A percentile compares a stretch with the other conserved stretches of the same genome.
Conservation (phyloP, 1,140 invertebrate genomes). For the Ooceraea biroi region DNA sequence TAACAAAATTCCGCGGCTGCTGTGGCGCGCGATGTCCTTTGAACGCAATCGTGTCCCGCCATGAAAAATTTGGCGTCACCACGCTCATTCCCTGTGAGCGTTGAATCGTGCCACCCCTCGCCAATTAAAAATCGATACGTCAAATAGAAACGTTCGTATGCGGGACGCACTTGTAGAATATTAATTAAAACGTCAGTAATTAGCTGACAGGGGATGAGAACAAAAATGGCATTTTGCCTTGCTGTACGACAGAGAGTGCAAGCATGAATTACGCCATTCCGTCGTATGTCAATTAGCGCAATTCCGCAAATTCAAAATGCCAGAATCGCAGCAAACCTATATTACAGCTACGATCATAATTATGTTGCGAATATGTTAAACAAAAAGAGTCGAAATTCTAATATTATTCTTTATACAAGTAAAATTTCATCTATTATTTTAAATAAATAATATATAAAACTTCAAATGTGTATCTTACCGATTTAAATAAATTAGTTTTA, state of each 20-base stretch:
- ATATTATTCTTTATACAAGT: too few relatives aligned
- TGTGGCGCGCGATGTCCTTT: conserved; percentile 37
- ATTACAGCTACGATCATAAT: background rate
- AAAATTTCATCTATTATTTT: background rate
- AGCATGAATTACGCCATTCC: conserved; percentile 47
- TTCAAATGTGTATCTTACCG: background rate
- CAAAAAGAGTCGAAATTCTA: conserved; percentile 17
- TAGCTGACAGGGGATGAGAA: conserved; percentile 55
- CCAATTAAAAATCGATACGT: conserved; percentile 67
- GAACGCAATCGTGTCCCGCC: conserved; percentile 12
- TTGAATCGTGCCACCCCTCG: conserved; percentile 26
- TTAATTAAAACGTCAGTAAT: conserved; percentile 70
- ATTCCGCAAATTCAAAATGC: background rate
- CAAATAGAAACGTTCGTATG: conserved; percentile 52
- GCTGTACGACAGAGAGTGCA: conserved; percentile 26
- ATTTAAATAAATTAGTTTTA: background rate
- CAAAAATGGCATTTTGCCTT: conserved; percentile 51
- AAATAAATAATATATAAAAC: background rate
- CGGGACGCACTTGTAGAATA: conserved; percentile 64
- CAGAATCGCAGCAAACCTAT: conserved; percentile 17
- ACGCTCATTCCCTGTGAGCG: conserved; percentile 41
- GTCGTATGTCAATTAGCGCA: conserved; percentile 33
- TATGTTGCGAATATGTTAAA: background rate
- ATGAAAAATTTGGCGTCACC: conserved; percentile 26
- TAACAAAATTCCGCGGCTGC: conserved; percentile 67